Evolutionary conservation across 2,797 vertebrate genomes (phyloP).

Genomic region (Stomatorhinus walkeri): DNA sequence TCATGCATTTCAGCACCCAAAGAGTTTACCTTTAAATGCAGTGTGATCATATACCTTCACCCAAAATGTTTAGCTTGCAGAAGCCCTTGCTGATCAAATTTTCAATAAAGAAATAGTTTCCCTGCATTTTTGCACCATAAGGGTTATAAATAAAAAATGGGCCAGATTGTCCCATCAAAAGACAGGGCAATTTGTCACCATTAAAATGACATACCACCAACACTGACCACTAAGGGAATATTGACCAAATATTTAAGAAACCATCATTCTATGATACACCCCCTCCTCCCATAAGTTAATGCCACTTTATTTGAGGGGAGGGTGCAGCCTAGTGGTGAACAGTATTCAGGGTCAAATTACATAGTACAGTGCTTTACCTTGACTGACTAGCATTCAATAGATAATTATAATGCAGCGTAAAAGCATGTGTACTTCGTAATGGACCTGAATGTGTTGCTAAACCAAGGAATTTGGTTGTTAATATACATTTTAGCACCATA

Average conservation of each 20-base stretch:
- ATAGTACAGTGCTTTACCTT: neutral
- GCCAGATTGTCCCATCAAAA: conserved; percentile 37
- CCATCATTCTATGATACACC: neutral
- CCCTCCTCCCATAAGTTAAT: neutral
- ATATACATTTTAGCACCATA: neutral
- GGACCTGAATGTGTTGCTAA: neutral
- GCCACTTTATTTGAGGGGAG: neutral
- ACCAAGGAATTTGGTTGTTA: neutral
- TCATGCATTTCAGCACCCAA: neutral
- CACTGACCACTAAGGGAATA: conserved; percentile 32
- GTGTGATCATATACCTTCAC: neutral
- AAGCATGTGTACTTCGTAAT: neutral
- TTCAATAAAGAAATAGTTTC: neutral
- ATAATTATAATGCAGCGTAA: neutral
- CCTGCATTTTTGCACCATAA: neutral
- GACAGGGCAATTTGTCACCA: conserved; percentile 28
- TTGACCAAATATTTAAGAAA: conserved; percentile 27
- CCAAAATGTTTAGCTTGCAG: neutral
- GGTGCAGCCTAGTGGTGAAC: neutral
- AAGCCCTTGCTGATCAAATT: neutral
- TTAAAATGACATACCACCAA: conserved; percentile 26
- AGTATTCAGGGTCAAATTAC: neutral
- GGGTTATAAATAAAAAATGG: conserved; percentile 32
- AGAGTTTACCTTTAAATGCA: neutral
- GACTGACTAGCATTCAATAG: neutral